These are phyloP conservation scores for Sebastes cheni DNA, from an alignment of 2,797 vertebrate species.

Conservation along the genomic window DNA sequence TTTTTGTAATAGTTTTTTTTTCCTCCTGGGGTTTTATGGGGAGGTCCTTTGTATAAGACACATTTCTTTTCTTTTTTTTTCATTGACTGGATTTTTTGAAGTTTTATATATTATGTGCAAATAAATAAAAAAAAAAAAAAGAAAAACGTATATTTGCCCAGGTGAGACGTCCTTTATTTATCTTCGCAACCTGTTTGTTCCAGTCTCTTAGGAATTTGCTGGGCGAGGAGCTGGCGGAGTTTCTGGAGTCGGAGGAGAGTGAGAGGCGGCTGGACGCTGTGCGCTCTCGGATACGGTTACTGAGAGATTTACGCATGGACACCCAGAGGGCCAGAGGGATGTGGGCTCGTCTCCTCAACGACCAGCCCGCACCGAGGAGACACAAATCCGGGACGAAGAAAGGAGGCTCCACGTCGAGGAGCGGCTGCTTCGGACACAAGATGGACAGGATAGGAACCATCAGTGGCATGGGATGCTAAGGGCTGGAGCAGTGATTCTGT, in stretches of 20 bases:
- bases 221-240: conserved; percentile 85
- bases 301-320: conserved; percentile 86
- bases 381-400: conserved; percentile 89
- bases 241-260: conserved; percentile 83
- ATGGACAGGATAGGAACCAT: conserved; percentile 97
- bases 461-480: conserved; percentile 97
- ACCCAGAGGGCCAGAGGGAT: conserved; percentile 83
- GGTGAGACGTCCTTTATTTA: conserved; percentile 14
- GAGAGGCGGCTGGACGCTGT: conserved; percentile 77
- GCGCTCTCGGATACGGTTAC: conserved; percentile 83
- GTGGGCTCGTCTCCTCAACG: conserved; percentile 87
- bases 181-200: conserved; percentile 44
- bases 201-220: conserved; percentile 85
- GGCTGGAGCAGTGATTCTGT: conserved; percentile 75
- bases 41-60: too few relatives aligned
- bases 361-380: conserved; percentile 82
- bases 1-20: too few relatives aligned
- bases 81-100: too few relatives aligned
- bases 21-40: too few relatives aligned
- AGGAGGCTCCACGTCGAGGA: conserved; percentile 80
- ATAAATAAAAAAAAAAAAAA: too few relatives aligned
- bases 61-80: too few relatives aligned
- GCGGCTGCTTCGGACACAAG: conserved; percentile 96
- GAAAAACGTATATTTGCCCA: not conserved
- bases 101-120: too few relatives aligned